phyloP scores from a whole-genome alignment of 2,113 vertebrate species.

The Copsychus sechellarum region DNA sequence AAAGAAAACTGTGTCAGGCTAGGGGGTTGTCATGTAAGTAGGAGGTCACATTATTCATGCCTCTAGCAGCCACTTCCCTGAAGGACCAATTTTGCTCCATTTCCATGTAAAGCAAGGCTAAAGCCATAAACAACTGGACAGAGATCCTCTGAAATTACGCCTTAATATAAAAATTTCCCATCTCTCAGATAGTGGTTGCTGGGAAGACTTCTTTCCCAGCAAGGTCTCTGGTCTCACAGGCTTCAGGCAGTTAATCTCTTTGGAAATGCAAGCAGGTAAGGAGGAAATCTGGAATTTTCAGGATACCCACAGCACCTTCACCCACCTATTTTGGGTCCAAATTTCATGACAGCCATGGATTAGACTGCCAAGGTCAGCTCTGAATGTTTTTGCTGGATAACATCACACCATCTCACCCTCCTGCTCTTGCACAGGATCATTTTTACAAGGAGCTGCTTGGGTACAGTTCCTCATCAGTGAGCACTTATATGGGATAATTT shows the following conservation, averaged over 20 bases:
- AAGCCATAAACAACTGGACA: background rate
- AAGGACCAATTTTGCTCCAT: background rate
- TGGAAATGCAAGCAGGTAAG: background rate
- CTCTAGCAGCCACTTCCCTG: background rate
- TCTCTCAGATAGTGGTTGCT: background rate
- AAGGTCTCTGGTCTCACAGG: background rate
- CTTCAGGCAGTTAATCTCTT: background rate
- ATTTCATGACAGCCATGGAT: background rate
- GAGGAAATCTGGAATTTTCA: background rate
- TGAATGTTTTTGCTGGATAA: background rate
- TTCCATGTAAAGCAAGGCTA: background rate
- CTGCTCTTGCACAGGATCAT: rapidly evolving
- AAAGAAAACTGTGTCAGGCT: background rate
- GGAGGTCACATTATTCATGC: background rate
- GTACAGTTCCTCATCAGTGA: background rate
- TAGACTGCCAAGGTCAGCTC: background rate
- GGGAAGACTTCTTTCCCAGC: background rate
- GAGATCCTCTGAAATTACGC: background rate
- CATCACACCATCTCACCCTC: background rate
- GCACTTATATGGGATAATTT: background rate
- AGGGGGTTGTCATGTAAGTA: background rate
- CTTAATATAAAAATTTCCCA: background rate
- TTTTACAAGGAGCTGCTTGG: background rate
- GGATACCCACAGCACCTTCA: background rate
- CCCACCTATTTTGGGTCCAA: background rate